These are phyloP conservation scores for Erythrolamprus reginae DNA, from an alignment of 2,113 vertebrate species.

Conservation along the genomic window DNA sequence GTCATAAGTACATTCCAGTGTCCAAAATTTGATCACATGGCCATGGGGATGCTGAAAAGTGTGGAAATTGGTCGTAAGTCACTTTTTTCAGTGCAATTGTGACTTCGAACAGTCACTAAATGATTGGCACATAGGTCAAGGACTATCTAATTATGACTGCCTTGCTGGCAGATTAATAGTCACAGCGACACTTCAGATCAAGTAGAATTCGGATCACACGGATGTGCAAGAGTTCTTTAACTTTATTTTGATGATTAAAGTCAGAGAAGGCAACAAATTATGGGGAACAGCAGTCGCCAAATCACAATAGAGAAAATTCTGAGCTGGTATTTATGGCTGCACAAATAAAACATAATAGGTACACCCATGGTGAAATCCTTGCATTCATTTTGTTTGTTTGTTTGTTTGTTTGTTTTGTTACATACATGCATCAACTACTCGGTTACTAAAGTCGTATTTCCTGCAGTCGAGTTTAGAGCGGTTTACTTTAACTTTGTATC, in stretches of 20 bases:
- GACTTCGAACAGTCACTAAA: neutral
- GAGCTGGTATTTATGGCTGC: neutral
- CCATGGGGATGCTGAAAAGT: neutral
- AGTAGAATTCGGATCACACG: constrained; percentile 24
- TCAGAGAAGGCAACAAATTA: neutral
- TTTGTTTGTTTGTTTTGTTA: too few relatives aligned
- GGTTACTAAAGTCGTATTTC: too few relatives aligned
- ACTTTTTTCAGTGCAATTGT: neutral
- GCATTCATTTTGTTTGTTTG: too few relatives aligned
- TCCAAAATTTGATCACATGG: neutral
- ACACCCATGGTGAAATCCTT: neutral
- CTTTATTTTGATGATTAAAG: constrained; percentile 14
- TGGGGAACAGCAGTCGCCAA: neutral
- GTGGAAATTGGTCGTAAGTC: neutral
- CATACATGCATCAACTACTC: too few relatives aligned
- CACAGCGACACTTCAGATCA: constrained; percentile 29
- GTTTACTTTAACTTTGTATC: too few relatives aligned
- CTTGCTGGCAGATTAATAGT: constrained; percentile 28
- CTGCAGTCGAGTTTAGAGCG: too few relatives aligned
- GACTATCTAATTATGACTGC: neutral
- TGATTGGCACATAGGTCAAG: neutral
- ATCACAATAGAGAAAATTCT: neutral
- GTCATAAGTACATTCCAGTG: too few relatives aligned
- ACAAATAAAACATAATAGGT: neutral
- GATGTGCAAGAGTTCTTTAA: constrained; percentile 19